Evolutionary conservation across 2,888 invertebrate species (phyloP), one percentile per base, ranked within the genome.

Genomic region (Megaustenia siamemsis): DNA sequence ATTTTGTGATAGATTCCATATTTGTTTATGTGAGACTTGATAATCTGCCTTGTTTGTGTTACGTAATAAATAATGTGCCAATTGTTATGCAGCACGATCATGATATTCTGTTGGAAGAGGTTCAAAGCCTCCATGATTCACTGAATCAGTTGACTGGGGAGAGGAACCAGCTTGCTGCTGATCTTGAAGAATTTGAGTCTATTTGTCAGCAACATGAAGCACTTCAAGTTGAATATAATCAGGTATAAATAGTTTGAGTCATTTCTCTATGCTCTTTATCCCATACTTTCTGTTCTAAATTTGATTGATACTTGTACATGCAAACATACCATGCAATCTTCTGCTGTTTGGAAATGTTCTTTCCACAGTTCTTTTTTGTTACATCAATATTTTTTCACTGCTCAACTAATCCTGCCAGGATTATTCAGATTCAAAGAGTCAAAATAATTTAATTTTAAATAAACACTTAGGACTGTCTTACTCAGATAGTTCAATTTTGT

Each of bases 91-190:
- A 90, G 86, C 89, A 90, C 68, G 91, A 92, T 83, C 90, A 92
- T 86, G 90, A 90, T 53, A 90, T 91, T 45, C 89, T 92, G 18
- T 79, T 91, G 73, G 91, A 91, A 77, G 92, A 92, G 80, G 89
- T 92, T 76, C 90, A 92, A 86, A 92, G 90, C 85, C 82, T 91
- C 78, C 91, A 89, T 83, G 87, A 86, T 24, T 40, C 71, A 3
- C 56, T 76, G 5, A 60, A 60, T 21, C 56, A 81, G 21, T 32
- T 88, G 78, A 78, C 81, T 6, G 56, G 78, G 0, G 86, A 88
- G 82, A 77, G 85, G 21, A 86, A 88, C 60, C 68, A 87, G 56
- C 88, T 90, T 87, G 89, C 90, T 45, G 88, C 89, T 0, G 87
- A 90, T 5, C 88, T 90, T 68, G 90, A 91, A 49, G 92, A 91